These are phyloP conservation scores for Drosophila ananassae DNA, from an alignment of 1,140 invertebrate species.

Conservation along the genomic window DNA sequence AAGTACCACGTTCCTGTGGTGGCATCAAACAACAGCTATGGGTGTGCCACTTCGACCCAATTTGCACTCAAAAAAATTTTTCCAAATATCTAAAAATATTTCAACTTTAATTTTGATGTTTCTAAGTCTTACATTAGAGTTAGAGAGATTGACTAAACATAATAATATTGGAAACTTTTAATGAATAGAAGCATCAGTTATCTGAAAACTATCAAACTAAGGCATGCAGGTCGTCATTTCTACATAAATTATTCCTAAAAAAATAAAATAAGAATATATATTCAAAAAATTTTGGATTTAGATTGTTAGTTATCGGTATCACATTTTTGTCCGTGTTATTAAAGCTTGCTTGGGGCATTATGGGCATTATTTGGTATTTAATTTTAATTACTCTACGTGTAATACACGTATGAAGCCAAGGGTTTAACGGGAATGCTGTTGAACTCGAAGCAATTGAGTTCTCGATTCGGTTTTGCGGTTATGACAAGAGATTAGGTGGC, in stretches of 20 bases:
- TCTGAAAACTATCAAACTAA: too few relatives aligned
- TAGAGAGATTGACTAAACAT: too few relatives aligned
- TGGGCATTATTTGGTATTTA: constrained; percentile 53
- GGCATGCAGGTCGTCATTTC: too few relatives aligned
- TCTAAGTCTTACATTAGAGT: too few relatives aligned
- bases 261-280: too few relatives aligned
- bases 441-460: constrained; percentile 48
- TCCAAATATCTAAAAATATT: not conserved
- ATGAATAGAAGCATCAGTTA: too few relatives aligned
- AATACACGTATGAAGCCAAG: not conserved
- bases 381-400: constrained; percentile 68
- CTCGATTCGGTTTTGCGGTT: constrained; percentile 61
- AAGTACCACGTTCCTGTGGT: constrained; percentile 44
- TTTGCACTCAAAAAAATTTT: constrained; percentile 19
- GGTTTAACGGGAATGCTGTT: constrained; percentile 26
- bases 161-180: too few relatives aligned
- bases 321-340: too few relatives aligned
- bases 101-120: not conserved
- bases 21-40: constrained; percentile 1
- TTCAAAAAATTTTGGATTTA: too few relatives aligned
- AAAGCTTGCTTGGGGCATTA: constrained; percentile 28
- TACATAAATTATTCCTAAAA: too few relatives aligned
- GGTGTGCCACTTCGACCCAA: not conserved
- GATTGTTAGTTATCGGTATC: too few relatives aligned
- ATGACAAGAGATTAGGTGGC: constrained; percentile 17